Conservation (phyloP, 2,797 vertebrate genomes). For the Enteromius thamalakanensis region DNA sequence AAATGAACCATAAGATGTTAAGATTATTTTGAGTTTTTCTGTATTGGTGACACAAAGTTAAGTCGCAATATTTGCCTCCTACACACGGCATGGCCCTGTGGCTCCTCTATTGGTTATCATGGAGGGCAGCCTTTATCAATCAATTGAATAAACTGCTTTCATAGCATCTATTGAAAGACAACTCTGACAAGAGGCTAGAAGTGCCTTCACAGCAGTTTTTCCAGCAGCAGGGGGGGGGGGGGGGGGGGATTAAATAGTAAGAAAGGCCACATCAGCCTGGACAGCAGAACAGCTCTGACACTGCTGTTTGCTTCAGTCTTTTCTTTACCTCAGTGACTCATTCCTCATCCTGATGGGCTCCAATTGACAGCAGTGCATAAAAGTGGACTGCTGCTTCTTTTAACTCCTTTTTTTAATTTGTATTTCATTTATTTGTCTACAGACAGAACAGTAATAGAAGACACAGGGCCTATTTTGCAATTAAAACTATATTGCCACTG, state of each 20-base stretch:
- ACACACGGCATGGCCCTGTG: conserved; percentile 17
- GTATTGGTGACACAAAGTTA: conserved; percentile 26
- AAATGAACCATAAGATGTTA: neutral
- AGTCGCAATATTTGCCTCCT: conserved; percentile 31
- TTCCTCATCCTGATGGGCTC: conserved; percentile 33
- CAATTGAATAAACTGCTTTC: conserved; percentile 67
- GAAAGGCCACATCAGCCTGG: conserved; percentile 49
- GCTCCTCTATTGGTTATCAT: conserved; percentile 58
- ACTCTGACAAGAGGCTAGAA: conserved; percentile 53
- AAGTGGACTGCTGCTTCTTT: neutral
- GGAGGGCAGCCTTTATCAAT: conserved; percentile 63
- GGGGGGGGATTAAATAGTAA: conserved; percentile 45
- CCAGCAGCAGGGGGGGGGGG: conserved; percentile 8
- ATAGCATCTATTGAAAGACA: conserved; percentile 58
- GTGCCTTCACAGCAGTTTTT: conserved; percentile 56
- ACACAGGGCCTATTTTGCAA: neutral
- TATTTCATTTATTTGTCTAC: conserved; percentile 16
- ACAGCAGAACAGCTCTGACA: conserved; percentile 35
- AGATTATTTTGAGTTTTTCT: neutral
- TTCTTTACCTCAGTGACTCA: conserved; percentile 53
- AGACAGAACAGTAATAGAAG: neutral
- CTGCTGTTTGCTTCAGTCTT: conserved; percentile 37
- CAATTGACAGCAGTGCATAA: conserved; percentile 37
- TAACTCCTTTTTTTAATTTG: neutral
- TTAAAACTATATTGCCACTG: neutral